Conservation (phyloP, 2,888 invertebrate genomes). For the Troglohyphantes excavatus region DNA sequence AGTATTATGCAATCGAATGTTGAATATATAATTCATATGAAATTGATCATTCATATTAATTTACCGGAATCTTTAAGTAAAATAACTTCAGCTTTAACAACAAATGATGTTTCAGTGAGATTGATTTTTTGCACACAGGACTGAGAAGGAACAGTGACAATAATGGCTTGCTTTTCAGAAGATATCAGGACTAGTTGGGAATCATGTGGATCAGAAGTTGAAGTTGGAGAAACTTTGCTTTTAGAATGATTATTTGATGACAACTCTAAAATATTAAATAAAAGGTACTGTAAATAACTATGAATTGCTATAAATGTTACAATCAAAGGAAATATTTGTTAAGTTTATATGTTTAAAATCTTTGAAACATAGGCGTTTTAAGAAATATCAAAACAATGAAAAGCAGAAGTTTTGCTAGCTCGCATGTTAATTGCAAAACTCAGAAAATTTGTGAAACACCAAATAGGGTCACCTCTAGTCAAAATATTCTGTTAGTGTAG, state of each 20-base stretch:
- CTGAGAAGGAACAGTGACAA: conserved; percentile 96
- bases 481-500: no score
- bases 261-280: conserved; percentile 52
- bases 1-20: no score
- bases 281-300: neutral
- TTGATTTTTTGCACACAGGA: conserved; percentile 96
- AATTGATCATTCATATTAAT: no score
- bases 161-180: conserved; percentile 96
- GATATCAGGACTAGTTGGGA: conserved; percentile 96
- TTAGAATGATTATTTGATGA: conserved; percentile 52
- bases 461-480: no score
- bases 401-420: no score
- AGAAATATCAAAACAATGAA: no score
- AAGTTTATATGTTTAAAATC: no score
- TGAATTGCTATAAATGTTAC: neutral
- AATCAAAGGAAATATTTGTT: no score
- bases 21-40: no score
- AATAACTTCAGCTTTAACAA: conserved; percentile 95
- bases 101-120: conserved; percentile 94
- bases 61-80: conserved; percentile 90
- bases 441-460: no score
- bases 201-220: conserved; percentile 85
- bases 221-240: conserved; percentile 76
- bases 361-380: no score
- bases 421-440: no score